Evolutionary conservation across 92 coral and sea anemone genomes (phyloP).

Genomic region (Phenganax marumi): DNA sequence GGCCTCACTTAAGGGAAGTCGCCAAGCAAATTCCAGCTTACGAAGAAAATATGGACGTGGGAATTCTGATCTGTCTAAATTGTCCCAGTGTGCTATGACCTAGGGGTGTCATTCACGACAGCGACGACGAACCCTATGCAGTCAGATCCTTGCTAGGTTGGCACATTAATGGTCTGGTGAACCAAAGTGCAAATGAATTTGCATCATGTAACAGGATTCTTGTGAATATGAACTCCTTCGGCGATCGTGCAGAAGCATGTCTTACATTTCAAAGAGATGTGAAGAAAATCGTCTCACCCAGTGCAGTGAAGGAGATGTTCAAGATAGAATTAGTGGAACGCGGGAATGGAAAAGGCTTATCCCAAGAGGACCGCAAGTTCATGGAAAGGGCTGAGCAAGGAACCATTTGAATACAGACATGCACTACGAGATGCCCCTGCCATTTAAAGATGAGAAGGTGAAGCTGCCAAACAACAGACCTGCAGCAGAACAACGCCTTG

Average conservation of each 20-base stretch:
- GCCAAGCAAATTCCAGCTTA: conserved; percentile 49
- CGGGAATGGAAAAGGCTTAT: conserved; percentile 48
- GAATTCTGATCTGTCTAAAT: conserved; percentile 54
- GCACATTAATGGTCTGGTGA: too few species aligned
- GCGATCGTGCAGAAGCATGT: conserved; percentile 30
- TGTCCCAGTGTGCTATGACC: conserved; percentile 59
- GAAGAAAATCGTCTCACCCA: conserved; percentile 36
- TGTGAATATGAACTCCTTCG: conserved; percentile 8
- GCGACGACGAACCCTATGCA: conserved; percentile 47
- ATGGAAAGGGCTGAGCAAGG: conserved; percentile 50
- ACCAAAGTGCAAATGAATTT: neutral
- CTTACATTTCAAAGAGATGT: conserved; percentile 39
- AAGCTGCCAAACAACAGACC: too few species aligned
- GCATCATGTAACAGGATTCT: conserved; percentile 49
- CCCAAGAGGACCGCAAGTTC: conserved; percentile 51
- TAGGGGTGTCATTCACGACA: conserved; percentile 51
- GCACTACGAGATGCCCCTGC: too few species aligned
- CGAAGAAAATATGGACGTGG: conserved; percentile 56
- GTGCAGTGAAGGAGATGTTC: conserved; percentile 47
- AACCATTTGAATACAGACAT: too few species aligned
- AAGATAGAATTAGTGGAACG: conserved; percentile 54
- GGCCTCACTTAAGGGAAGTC: conserved; percentile 52
- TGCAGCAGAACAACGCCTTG: conserved; percentile 54
- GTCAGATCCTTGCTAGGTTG: too few species aligned
- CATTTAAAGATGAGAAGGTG: too few species aligned